These are phyloP conservation scores for Drosophila lutescens DNA, from an alignment of 2,888 invertebrate species.

Conservation along the genomic window DNA sequence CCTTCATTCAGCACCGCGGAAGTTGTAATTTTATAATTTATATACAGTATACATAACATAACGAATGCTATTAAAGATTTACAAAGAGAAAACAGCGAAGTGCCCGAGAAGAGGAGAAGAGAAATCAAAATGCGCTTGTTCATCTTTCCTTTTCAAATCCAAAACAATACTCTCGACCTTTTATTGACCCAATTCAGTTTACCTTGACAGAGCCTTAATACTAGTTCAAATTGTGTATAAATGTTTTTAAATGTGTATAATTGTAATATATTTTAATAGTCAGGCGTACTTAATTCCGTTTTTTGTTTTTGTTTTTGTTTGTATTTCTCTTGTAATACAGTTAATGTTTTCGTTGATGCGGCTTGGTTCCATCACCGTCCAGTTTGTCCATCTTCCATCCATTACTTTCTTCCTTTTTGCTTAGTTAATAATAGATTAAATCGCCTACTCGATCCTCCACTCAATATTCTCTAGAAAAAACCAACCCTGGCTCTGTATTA, in stretches of 20 bases:
- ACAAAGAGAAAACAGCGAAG: slow-evolving; percentile 2
- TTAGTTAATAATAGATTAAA: slow-evolving; percentile 2
- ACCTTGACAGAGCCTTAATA: slow-evolving; percentile 29
- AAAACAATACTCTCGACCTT: slow-evolving; percentile 59
- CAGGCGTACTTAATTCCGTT: slow-evolving; percentile 19
- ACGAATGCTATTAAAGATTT: slow-evolving; percentile 19
- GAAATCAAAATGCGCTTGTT: neutral
- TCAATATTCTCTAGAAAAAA: slow-evolving; percentile 25
- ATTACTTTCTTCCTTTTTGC: slow-evolving; percentile 3
- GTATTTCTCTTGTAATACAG: slow-evolving; percentile 1
- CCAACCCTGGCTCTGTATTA: slow-evolving; percentile 8
- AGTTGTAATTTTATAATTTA: slow-evolving; percentile 15
- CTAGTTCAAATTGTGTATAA: slow-evolving; percentile 37
- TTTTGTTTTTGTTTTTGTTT: neutral
- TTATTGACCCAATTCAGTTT: slow-evolving; percentile 61
- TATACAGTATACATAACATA: slow-evolving; percentile 2
- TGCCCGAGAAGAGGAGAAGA: neutral
- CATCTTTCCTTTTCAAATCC: slow-evolving; percentile 42
- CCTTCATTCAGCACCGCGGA: neutral
- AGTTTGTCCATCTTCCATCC: neutral
- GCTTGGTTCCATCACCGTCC: slow-evolving; percentile 33
- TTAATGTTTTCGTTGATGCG: slow-evolving; percentile 19
- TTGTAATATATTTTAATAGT: slow-evolving; percentile 28
- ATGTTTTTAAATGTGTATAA: slow-evolving; percentile 26
- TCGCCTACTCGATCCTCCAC: neutral